phyloP scores from a whole-genome alignment of 2,797 vertebrate genomes.

The Cyclura pinguis region DNA sequence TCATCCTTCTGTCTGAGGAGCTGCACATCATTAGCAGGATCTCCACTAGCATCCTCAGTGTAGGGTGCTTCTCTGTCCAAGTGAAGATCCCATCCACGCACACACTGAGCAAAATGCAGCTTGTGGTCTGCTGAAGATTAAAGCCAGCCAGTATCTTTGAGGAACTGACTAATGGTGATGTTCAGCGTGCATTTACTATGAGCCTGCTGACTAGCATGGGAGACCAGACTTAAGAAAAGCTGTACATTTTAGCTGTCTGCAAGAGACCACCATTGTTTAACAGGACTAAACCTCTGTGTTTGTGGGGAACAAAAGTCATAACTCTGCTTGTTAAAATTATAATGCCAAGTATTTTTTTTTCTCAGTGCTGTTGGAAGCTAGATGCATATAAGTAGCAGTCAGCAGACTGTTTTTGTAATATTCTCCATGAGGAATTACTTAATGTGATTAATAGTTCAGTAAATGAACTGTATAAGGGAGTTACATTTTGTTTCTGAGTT shows the following conservation, averaged over 20 bases:
- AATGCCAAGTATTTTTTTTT: not conserved
- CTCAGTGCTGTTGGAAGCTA: not conserved
- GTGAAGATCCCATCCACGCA: not conserved
- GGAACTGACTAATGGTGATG: not conserved
- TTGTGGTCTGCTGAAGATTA: too few relatives aligned
- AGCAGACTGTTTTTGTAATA: conserved; percentile 11
- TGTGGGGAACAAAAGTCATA: not conserved
- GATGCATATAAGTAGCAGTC: not conserved
- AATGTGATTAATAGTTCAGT: conserved; percentile 15
- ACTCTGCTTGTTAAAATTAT: not conserved
- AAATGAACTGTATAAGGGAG: conserved; percentile 25
- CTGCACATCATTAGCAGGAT: not conserved
- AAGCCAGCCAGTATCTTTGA: not conserved
- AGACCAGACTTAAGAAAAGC: not conserved
- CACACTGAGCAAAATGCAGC: not conserved
- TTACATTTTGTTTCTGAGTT: not conserved
- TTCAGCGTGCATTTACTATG: not conserved
- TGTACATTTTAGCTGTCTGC: not conserved
- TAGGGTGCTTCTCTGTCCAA: not conserved
- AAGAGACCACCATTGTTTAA: not conserved
- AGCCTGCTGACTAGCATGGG: not conserved
- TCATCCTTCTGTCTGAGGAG: too few relatives aligned
- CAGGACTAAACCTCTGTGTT: not conserved
- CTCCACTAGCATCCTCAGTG: not conserved
- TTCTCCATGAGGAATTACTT: conserved; percentile 32